These are phyloP conservation scores for Geophilus truncorum DNA, from an alignment of 2,888 invertebrate species.

Conservation along the genomic window DNA sequence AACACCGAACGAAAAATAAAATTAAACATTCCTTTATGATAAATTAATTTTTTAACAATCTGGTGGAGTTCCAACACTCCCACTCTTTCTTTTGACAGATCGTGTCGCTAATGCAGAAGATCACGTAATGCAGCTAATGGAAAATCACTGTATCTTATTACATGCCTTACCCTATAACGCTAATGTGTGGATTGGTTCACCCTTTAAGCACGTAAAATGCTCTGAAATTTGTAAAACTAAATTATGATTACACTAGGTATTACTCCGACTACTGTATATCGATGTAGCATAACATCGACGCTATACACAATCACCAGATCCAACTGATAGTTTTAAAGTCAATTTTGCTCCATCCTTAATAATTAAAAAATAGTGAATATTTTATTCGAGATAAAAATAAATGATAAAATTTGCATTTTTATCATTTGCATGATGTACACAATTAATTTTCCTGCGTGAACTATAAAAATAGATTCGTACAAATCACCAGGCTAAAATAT, in stretches of 20 bases:
- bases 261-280: slow-evolving; percentile 89
- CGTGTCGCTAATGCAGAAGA: slow-evolving; percentile 84
- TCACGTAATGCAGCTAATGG: slow-evolving; percentile 86
- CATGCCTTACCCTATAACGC: slow-evolving; percentile 89
- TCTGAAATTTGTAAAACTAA: no score
- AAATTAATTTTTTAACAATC: neutral
- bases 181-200: slow-evolving; percentile 86
- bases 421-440: slow-evolving; percentile 73
- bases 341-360: slow-evolving; percentile 65
- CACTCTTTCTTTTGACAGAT: slow-evolving; percentile 55
- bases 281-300: slow-evolving; percentile 91
- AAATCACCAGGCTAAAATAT: slow-evolving; percentile 92
- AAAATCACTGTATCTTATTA: slow-evolving; percentile 85
- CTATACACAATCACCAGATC: slow-evolving; percentile 92
- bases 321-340: slow-evolving; percentile 78
- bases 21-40: neutral
- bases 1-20: neutral
- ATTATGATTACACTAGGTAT: no score
- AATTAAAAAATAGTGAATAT: neutral
- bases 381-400: no score
- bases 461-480: slow-evolving; percentile 95
- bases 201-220: no score
- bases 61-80: neutral
- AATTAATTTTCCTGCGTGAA: slow-evolving; percentile 87
- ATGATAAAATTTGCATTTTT: no score